Conservation (phyloP, 2,113 vertebrate genomes). For the Gasterosteus aculeatus region DNA sequence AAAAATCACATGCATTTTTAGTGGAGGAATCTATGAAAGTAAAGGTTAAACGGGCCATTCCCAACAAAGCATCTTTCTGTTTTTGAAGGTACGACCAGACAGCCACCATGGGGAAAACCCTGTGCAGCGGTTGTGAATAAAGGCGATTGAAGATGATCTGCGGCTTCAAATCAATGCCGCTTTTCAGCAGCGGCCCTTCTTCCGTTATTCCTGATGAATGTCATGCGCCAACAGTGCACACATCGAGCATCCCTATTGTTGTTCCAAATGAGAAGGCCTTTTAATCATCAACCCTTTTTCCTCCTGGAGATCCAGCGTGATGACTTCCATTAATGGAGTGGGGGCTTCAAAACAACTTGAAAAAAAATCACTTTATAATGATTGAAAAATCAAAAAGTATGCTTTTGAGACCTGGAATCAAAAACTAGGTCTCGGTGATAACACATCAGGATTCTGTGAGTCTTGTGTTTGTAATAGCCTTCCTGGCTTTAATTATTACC, state of each 20-base stretch:
- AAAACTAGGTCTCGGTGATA: constrained; percentile 45
- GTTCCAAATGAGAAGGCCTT: constrained; percentile 49
- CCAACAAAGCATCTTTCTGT: neutral
- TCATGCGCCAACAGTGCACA: constrained; percentile 18
- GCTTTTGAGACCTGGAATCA: constrained; percentile 35
- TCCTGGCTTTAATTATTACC: constrained; percentile 69
- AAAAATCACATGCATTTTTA: neutral
- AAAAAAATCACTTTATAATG: constrained; percentile 20
- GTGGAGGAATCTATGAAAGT: neutral
- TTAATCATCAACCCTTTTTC: constrained; percentile 34
- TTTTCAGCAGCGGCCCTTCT: neutral
- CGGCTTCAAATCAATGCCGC: neutral
- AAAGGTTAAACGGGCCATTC: constrained; percentile 6
- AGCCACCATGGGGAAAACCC: neutral
- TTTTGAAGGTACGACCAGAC: neutral
- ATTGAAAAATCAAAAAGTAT: neutral
- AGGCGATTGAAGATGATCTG: neutral
- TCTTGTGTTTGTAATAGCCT: constrained; percentile 57
- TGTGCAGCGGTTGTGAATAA: neutral
- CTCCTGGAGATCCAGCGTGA: constrained; percentile 21
- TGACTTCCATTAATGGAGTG: constrained; percentile 48
- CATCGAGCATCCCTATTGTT: constrained; percentile 39
- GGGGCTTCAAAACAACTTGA: constrained; percentile 49
- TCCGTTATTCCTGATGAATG: constrained; percentile 19
- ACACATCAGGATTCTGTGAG: neutral